Evolutionary conservation across 2,113 vertebrate genomes (phyloP), one percentile per base, ranked within the genome.

Genomic region (Rhinopomastus cyanomelas): DNA sequence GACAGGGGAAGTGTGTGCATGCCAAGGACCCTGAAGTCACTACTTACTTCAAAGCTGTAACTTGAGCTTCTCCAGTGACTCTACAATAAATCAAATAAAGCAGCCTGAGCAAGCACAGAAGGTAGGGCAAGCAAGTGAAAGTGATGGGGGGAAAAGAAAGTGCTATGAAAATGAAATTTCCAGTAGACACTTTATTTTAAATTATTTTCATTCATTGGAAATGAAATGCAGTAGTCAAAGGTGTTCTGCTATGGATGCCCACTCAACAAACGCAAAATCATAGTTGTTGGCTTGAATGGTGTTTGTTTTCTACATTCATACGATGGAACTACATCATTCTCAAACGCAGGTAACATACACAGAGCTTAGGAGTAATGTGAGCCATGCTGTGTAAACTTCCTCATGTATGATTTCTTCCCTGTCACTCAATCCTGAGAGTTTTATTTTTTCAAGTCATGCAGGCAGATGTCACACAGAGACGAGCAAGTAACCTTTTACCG

Each of bases 11-110:
- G 93, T 88, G 90, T 95, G 92, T 96, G 89, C 96, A 95, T 94
- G 97, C 97, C 97, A 97, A 96, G 95, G 96, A 96, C 94, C 96
- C 95, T 96, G 94, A 96, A 96, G 96, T 97, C 85, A 87, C 91
- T 94, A 81, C 69, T 62, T 85, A 98, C 97, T 98, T 98, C 98
- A 98, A 98, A 98, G 98, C 93, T 94, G 93, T 96, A 98, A 97
- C 95, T 94, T 94, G 97, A 97, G 95, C 91, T 97, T 97, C 97
- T 96, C 97, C 94, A 97, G 96, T 90, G 96, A 97, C 96, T 97
- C 96, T 2, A 36, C 95, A 97, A 96, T 97, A 98, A 98, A 97
- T 98, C 98, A 98, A 97, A 97, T 91, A 98, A 98, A 98, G 95
- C 95, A 96, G 95, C 69, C 91, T 78, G 81, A 82, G 71, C 67